Conservation (phyloP, 2,888 invertebrate genomes). For the Candidula unifasciata region DNA sequence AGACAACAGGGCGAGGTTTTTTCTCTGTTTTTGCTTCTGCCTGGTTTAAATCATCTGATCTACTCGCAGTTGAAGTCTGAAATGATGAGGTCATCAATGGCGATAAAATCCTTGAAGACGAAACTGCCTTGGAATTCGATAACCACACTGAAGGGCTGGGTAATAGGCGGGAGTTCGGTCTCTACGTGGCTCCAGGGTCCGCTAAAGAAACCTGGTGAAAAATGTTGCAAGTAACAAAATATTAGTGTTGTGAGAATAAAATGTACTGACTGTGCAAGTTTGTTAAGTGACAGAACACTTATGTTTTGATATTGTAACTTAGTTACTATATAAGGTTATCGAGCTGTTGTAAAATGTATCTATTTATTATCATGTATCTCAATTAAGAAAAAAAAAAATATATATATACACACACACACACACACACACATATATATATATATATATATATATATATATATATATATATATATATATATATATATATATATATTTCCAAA, state of each 20-base stretch:
- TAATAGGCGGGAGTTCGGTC: not conserved
- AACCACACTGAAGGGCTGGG: not conserved
- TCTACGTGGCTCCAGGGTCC: not conserved
- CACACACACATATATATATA: not conserved
- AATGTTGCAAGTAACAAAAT: not conserved
- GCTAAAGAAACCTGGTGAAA: not conserved
- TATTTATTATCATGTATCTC: too few species aligned
- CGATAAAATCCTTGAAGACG: not conserved
- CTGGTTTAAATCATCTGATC: not conserved
- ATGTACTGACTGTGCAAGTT: too few species aligned
- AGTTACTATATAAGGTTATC: too few species aligned
- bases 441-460: not conserved
- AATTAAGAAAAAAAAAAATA: too few species aligned
- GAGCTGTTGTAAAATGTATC: too few species aligned
- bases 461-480: constrained; percentile 8
- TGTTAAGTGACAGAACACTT: too few species aligned
- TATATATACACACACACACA: too few species aligned
- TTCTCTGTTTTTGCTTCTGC: too few species aligned
- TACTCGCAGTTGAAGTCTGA: not conserved
- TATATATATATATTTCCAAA: not conserved
- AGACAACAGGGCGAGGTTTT: too few species aligned
- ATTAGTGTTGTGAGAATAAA: too few species aligned
- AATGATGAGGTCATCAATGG: not conserved
- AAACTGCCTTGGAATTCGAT: not conserved
- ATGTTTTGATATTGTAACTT: too few species aligned